phyloP scores from a whole-genome alignment of 2,113 vertebrate species.

The Nerophis lumbriciformis region DNA sequence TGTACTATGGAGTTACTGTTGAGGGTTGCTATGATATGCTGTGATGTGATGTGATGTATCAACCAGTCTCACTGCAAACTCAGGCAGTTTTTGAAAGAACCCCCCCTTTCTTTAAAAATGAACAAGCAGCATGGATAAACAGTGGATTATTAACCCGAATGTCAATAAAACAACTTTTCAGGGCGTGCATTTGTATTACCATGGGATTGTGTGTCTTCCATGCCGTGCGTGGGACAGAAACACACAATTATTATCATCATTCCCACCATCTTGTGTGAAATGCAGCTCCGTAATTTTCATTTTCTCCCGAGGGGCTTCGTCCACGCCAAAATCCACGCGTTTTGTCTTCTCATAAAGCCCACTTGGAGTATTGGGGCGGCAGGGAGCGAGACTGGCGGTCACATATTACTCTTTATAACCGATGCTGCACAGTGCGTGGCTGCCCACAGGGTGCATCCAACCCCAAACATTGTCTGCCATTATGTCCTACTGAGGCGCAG shows the following conservation, averaged over 20 bases:
- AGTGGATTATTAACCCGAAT: too few species aligned
- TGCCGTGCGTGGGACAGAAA: background rate
- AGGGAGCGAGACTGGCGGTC: conserved; percentile 55
- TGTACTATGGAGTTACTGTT: too few species aligned
- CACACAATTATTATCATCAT: conserved; percentile 17
- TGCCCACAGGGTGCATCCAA: conserved; percentile 63
- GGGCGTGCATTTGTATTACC: too few species aligned
- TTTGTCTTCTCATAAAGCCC: conserved; percentile 56
- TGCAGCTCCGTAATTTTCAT: conserved; percentile 17
- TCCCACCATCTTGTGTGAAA: conserved; percentile 40
- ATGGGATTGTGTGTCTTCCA: too few species aligned
- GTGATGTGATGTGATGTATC: too few species aligned
- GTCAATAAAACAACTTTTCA: too few species aligned
- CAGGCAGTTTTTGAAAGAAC: too few species aligned
- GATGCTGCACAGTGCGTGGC: conserved; percentile 67
- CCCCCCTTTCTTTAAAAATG: too few species aligned
- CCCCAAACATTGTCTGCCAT: conserved; percentile 68
- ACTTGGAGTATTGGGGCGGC: conserved; percentile 48
- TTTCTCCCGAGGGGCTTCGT: conserved; percentile 27
- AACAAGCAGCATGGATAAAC: too few species aligned
- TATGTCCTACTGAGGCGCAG: conserved; percentile 62
- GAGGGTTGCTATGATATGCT: too few species aligned
- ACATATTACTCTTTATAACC: conserved; percentile 69
- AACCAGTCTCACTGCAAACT: too few species aligned
- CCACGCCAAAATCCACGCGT: conserved; percentile 42